Evolutionary conservation across 2,113 vertebrate genomes (phyloP).

Genomic region (Coturnix japonica): DNA sequence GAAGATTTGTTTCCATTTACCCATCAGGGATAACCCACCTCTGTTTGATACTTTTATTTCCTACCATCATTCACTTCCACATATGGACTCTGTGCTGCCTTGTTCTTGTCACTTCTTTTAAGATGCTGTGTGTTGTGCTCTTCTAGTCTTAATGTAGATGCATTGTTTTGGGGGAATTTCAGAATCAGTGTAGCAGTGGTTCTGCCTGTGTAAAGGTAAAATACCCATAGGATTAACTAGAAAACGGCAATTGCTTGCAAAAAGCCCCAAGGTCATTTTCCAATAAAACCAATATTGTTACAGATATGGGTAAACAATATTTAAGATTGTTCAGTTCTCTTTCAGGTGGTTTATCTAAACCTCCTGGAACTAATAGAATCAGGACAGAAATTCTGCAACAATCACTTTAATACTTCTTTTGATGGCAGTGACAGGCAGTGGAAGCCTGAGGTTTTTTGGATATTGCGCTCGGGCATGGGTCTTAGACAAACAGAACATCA

Average conservation of each 20-base stretch:
- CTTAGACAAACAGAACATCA: not conserved
- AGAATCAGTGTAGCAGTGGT: not conserved
- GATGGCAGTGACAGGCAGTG: not conserved
- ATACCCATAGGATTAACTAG: not conserved
- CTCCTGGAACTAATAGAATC: not conserved
- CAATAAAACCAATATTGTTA: not conserved
- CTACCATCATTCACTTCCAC: not conserved
- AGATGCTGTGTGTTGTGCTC: not conserved
- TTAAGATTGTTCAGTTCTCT: not conserved
- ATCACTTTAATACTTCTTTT: not conserved
- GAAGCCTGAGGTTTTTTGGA: not conserved
- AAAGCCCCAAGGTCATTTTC: not conserved
- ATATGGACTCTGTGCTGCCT: accelerated
- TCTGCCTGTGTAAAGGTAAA: not conserved
- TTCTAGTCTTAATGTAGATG: not conserved
- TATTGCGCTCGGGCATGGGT: not conserved
- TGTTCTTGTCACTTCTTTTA: not conserved
- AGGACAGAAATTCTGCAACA: not conserved
- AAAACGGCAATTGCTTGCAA: not conserved
- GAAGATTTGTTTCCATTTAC: not conserved
- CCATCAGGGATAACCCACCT: not conserved
- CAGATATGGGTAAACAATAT: not conserved
- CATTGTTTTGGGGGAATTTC: not conserved
- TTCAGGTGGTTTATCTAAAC: not conserved
- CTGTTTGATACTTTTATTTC: not conserved